Base-by-base conservation (phyloP, 2,888 invertebrate genomes). In the Eurois occulta region DNA sequence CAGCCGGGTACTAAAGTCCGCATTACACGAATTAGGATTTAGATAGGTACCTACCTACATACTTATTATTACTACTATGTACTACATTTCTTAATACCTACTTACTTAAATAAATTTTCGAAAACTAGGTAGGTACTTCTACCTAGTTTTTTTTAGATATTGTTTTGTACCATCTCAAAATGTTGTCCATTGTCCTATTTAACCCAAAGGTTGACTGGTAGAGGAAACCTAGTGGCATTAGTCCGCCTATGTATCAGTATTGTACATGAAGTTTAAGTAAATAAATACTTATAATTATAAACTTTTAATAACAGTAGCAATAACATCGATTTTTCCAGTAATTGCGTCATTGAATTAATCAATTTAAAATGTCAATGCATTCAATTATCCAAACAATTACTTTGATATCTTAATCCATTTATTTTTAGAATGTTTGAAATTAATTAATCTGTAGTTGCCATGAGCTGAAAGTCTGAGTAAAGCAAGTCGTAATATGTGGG, bases 401-500 rank as follows among this genome's bases (percentile, higher is more conserved):
- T 41, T 64, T 16, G 38, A 35, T 16, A 18, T 80, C 41, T 24
- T 28, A 77, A 64, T 80, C 52, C 32, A 28, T 41, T 13, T 52
- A 38, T 75, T 43, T 52, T 21, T 21, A 43, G 11, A 38, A 48
- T 58, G 13, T 41, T 55, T 13, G 13, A 48, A 43, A 60, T 62
- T 10, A 38, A 66, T 62, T 21, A 43, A 35, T 35, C 28, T 72
- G 16, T 38, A 32, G 16, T 35, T 35, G 52, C 18, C 65, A 21
- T n/a, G 46, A 41, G 10, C 41, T 35, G 35, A 52, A 72, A 21
- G 43, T 21, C 32, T n/a, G n/a, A 58, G 8, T 32, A 41, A 75
- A 81, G 16, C 16, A 64, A 81, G 28, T 52, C 81, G 81, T 43
- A 80, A 10, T 72, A 68, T 58, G 38, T 55, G n/a, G 13, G 1